phyloP scores from a whole-genome alignment of 2,797 vertebrate genomes.

The Natrix natrix region DNA sequence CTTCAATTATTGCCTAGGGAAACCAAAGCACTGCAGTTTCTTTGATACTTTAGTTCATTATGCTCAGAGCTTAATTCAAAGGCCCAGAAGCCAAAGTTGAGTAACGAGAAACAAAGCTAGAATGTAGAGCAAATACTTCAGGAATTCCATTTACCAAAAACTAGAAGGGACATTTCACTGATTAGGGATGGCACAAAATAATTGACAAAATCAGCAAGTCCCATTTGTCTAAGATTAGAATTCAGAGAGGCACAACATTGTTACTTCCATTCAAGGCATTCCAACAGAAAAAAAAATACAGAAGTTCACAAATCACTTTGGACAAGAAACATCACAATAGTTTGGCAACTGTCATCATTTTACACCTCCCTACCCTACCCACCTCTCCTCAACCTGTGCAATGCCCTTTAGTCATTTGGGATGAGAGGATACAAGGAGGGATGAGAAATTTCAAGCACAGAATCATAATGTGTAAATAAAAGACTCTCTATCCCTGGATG shows the following conservation, averaged over 20 bases:
- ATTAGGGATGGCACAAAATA: constrained; percentile 45
- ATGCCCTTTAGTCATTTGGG: constrained; percentile 42
- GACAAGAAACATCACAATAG: constrained; percentile 60
- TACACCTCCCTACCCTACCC: neutral
- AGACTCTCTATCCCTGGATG: constrained; percentile 26
- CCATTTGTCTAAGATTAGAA: constrained; percentile 57
- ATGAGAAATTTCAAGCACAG: constrained; percentile 37
- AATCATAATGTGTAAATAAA: neutral
- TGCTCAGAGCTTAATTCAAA: constrained; percentile 50
- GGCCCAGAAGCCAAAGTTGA: constrained; percentile 38
- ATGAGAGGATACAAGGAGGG: constrained; percentile 43
- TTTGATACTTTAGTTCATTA: constrained; percentile 40
- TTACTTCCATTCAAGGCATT: constrained; percentile 66
- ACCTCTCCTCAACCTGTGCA: constrained; percentile 23
- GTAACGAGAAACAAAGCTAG: constrained; percentile 55
- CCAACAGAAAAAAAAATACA: constrained; percentile 60
- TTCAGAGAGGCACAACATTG: constrained; percentile 64
- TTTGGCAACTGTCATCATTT: constrained; percentile 67
- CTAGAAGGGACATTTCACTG: constrained; percentile 52
- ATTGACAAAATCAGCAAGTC: constrained; percentile 28
- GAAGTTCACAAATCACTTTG: constrained; percentile 62
- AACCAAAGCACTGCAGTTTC: constrained; percentile 42
- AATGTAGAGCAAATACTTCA: constrained; percentile 38
- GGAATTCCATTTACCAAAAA: constrained; percentile 45
- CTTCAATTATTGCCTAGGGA: constrained; percentile 38